Evolutionary conservation across 2,888 invertebrate genomes (phyloP), one percentile per base, ranked within the genome.

Genomic region (Papilio demoleus): DNA sequence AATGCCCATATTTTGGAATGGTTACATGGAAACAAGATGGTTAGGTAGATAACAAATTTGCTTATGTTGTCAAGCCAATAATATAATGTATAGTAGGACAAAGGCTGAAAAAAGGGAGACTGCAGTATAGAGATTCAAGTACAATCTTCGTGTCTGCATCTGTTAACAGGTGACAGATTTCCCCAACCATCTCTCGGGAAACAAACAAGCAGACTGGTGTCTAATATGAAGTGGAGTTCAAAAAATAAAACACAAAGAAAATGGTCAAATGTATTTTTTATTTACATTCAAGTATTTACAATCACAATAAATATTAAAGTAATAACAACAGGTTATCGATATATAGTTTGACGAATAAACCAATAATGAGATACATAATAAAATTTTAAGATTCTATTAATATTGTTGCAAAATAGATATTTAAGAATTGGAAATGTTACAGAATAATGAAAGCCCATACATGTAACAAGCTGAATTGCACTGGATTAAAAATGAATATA

Each of bases 271-370:
- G 40, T 56, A 56, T 53, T 60, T 53, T n/a, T 62, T 70, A 61
- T 70, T 70, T 64, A 67, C 31, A 61, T 27, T 66, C 67, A 47
- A 31, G 50, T 69, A 72, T 70, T 70, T 72, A 72, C 70, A 72
- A 27, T 67, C 59, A 70, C 38, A 72, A 72, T 70, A 70, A 70
- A 72, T 67, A 68, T 62, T 56, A 58, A 19, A 65, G 17, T 17
- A 60, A 58, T 36, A 42, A 68, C 24, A 63, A 59, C 31, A 64
- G 27, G 31, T 56, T 56, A 50, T 47, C 12, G 24, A 47, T 47
- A 47, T 24, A 56, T 56, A 56, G 53, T 6, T 31, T n/a, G 31
- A 31, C 19, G n/a, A 27, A 61, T 31, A 61, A 60, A 66, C 27
- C 36, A 60, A 63, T 65, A 50, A 38, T 34, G 9, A n/a, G 45